Percentiles rank a stretch among this genome's conserved stretches.
These are phyloP conservation scores for Alsophila aescularia DNA, from an alignment of 2,888 invertebrate genomes.

Conservation along the genomic window DNA sequence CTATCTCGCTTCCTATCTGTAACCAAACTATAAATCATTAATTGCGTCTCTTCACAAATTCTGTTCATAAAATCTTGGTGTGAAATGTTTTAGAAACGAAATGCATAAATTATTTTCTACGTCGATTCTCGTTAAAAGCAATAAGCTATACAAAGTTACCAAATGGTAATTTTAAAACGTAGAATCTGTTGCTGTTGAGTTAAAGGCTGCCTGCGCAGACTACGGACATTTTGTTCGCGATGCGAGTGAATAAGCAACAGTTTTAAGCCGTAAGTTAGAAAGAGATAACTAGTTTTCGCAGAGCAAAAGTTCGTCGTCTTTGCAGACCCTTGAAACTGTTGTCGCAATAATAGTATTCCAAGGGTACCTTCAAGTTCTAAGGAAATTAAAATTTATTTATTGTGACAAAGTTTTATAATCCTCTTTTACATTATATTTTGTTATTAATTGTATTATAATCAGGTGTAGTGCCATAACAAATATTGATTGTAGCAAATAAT, in stretches of 20 bases:
- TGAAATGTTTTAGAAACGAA: neutral
- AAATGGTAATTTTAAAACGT: constrained; percentile 22
- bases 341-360: neutral
- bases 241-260: no score
- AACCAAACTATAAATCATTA: no score
- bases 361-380: neutral
- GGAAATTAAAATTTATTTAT: neutral
- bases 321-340: neutral
- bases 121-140: constrained; percentile 24
- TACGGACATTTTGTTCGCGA: no score
- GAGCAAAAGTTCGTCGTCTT: no score
- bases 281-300: no score
- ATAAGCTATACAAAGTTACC: constrained; percentile 27
- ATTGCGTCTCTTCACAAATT: no score
- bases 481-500: constrained; percentile 21
- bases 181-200: constrained; percentile 1
- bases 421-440: neutral
- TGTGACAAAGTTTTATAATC: neutral
- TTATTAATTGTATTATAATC: constrained; percentile 3
- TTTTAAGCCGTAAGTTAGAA: no score
- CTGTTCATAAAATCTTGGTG: neutral
- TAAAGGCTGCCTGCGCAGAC: no score
- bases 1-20: no score
- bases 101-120: constrained; percentile 3
- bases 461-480: constrained; percentile 33